A percentile compares a stretch with the other conserved stretches of the same genome.
Evolutionary conservation across 1,140 invertebrate species (phyloP).

Genomic region (Drosophila pectinifera): DNA sequence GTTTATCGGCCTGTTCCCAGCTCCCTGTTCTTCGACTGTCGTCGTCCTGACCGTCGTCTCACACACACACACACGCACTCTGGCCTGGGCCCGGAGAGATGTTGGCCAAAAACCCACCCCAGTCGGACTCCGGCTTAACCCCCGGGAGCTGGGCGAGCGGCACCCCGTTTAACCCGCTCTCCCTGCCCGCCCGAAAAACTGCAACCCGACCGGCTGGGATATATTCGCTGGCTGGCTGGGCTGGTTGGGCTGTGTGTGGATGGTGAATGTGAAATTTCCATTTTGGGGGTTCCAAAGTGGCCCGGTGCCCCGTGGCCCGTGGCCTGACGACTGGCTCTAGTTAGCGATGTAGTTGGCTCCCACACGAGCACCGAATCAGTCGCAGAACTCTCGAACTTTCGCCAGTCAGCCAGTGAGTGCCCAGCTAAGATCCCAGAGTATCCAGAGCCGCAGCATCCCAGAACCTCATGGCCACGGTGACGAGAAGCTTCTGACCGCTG

Average conservation of each 20-base stretch:
- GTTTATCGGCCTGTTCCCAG: conserved; percentile 49
- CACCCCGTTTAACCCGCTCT: conserved; percentile 35
- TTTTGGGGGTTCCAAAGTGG: conserved; percentile 17
- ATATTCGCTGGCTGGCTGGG: conserved; percentile 12
- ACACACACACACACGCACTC: conserved; percentile 10
- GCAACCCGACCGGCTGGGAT: conserved; percentile 33
- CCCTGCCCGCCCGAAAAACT: conserved; percentile 52
- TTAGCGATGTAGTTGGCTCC: conserved; percentile 61
- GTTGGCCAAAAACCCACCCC: conserved; percentile 51
- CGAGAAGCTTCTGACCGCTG: conserved; percentile 37
- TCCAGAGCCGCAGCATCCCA: conserved; percentile 8
- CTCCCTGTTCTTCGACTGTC: conserved; percentile 16
- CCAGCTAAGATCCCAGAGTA: neutral
- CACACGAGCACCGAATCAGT: conserved; percentile 71
- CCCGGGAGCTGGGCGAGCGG: neutral
- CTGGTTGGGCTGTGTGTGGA: conserved; percentile 17
- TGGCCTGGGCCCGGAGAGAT: conserved; percentile 26
- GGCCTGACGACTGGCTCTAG: conserved; percentile 26
- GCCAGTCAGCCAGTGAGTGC: neutral
- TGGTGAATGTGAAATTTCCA: conserved; percentile 39
- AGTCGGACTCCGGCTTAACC: conserved; percentile 18
- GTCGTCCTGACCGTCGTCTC: conserved; percentile 19
- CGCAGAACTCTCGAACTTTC: conserved; percentile 42
- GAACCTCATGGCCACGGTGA: conserved; percentile 27
- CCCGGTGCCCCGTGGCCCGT: conserved; percentile 8